A percentile compares a stretch with the other conserved stretches of the same genome.
Conservation (phyloP, 1,140 invertebrate species). For the Reticulitermes speratus region DNA sequence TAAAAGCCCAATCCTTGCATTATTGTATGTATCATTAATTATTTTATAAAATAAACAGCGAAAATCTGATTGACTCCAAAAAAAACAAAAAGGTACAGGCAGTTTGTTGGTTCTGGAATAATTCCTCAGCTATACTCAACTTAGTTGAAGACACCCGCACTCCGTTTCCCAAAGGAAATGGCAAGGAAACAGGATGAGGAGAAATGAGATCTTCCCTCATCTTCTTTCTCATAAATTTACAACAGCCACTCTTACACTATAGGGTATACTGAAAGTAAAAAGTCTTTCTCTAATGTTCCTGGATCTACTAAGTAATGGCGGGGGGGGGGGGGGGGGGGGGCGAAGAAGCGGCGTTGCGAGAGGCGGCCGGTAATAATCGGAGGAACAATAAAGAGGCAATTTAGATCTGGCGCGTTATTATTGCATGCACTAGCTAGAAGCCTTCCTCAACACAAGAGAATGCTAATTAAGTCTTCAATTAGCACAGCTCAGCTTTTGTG, state of each 20-base stretch:
- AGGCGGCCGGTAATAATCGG: constrained; percentile 25
- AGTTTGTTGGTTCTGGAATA: too few relatives aligned
- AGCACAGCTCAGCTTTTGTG: constrained; percentile 23
- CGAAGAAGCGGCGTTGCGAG: background rate
- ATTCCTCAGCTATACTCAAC: background rate
- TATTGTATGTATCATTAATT: too few relatives aligned
- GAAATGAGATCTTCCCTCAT: too few relatives aligned
- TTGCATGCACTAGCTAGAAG: constrained; percentile 9
- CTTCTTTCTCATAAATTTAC: constrained; percentile 8
- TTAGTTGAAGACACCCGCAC: background rate
- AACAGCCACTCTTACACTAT: background rate
- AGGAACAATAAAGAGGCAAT: constrained; percentile 29
- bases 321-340: background rate
- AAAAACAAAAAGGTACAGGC: too few relatives aligned
- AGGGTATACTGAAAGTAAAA: background rate
- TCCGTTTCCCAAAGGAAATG: background rate
- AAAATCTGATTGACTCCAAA: too few relatives aligned
- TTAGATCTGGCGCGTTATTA: constrained; percentile 25
- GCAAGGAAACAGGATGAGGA: background rate
- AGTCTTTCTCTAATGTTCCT: constrained; percentile 1
- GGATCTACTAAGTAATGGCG: background rate
- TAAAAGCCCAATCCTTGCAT: too few relatives aligned
- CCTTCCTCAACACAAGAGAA: constrained; percentile 24
- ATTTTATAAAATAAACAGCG: too few relatives aligned
- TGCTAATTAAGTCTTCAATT: constrained; percentile 30